Conservation (phyloP, 2,888 invertebrate genomes). For the Campoplex capitator region DNA sequence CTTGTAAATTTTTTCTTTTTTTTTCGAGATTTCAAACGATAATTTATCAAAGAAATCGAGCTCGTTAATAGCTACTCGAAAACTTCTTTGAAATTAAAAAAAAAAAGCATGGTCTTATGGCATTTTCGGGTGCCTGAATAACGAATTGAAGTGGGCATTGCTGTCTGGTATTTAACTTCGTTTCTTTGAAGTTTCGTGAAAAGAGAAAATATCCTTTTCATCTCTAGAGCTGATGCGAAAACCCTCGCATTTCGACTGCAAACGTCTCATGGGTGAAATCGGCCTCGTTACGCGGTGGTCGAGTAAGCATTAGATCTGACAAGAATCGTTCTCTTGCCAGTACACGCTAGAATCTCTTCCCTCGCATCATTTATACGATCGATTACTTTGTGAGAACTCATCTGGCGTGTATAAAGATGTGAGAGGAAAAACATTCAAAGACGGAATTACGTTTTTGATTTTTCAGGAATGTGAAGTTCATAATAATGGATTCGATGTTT, state of each 20-base stretch:
- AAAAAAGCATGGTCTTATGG: not conserved
- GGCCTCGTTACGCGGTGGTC: not conserved
- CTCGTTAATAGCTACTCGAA: not conserved
- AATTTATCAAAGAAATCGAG: not conserved
- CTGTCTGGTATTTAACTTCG: not conserved
- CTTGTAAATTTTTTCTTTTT: not conserved
- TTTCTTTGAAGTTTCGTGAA: not conserved
- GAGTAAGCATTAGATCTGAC: not conserved
- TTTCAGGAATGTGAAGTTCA: not conserved
- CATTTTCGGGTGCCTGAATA: not conserved
- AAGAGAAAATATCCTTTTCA: conserved; percentile 2
- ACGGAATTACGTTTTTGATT: not conserved
- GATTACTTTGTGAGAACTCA: not conserved
- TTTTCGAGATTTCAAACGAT: not conserved
- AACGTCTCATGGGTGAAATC: not conserved
- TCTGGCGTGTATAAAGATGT: not conserved
- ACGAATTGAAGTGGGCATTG: not conserved
- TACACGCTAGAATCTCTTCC: conserved; percentile 31
- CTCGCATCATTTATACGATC: conserved; percentile 26
- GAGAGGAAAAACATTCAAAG: not conserved
- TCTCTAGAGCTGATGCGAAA: not conserved
- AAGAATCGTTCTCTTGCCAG: conserved; percentile 3
- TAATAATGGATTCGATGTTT: not conserved
- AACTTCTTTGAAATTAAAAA: not conserved
- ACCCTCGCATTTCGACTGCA: not conserved